Percentiles rank a stretch among this genome's conserved stretches.
Conservation (phyloP, 35 echinoderm and acorn worm genomes). For the Strongylocentrotus purpuratus region DNA sequence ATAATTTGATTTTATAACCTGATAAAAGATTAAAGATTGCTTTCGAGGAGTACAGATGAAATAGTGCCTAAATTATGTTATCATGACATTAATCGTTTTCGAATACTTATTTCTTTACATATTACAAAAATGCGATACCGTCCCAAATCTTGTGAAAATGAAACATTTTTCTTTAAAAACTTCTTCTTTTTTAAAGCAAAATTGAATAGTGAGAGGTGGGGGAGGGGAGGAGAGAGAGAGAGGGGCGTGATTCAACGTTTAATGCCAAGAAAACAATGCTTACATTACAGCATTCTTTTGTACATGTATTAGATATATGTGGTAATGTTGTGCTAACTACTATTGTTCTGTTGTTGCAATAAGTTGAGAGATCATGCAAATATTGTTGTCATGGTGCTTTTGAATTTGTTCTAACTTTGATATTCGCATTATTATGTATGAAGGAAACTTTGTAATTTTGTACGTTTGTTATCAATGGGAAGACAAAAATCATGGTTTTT, state of each 20-base stretch:
- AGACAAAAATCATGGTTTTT: background rate
- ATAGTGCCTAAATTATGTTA: background rate
- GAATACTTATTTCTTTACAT: background rate
- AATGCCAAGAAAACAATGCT: background rate
- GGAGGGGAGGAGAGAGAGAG: background rate
- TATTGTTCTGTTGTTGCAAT: slow-evolving; percentile 20
- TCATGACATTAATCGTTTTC: background rate
- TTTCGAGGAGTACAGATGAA: background rate
- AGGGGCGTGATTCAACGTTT: background rate
- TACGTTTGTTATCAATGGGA: background rate
- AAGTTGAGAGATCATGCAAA: slow-evolving; percentile 19
- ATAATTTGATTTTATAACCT: background rate
- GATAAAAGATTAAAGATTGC: background rate
- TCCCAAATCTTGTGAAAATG: background rate
- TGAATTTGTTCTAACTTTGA: background rate
- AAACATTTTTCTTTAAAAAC: too few species aligned
- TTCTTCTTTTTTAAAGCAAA: too few species aligned
- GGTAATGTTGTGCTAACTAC: background rate
- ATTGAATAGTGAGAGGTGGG: background rate
- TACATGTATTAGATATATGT: slow-evolving; percentile 10
- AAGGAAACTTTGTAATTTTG: slow-evolving; percentile 20
- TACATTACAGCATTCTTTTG: background rate
- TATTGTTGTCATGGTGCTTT: background rate
- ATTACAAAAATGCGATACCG: background rate
- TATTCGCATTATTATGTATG: background rate